Percentiles rank a stretch among this genome's conserved stretches.
These are phyloP conservation scores for Scomberomorus guttatus DNA, from an alignment of 2,797 vertebrate species.

Conservation along the genomic window DNA sequence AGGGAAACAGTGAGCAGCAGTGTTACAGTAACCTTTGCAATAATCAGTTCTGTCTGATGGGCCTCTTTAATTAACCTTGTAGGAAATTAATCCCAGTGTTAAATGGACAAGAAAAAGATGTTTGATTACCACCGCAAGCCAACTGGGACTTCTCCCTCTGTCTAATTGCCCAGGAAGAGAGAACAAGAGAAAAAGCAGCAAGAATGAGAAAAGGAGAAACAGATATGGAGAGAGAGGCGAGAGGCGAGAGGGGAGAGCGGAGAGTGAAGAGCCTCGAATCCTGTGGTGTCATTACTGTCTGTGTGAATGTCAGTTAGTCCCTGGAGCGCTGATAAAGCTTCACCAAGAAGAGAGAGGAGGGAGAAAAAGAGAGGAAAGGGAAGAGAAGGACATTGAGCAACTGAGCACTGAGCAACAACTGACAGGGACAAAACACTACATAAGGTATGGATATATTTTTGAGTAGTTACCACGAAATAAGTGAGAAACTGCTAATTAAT, in stretches of 20 bases:
- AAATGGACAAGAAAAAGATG: constrained; percentile 89
- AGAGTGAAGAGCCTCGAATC: constrained; percentile 62
- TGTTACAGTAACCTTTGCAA: constrained; percentile 86
- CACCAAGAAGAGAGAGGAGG: constrained; percentile 30
- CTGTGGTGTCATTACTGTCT: constrained; percentile 74
- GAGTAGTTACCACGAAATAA: constrained; percentile 17
- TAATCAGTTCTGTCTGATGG: constrained; percentile 87
- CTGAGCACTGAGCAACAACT: constrained; percentile 26
- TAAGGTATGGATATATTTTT: constrained; percentile 12
- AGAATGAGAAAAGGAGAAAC: constrained; percentile 72
- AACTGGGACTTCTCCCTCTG: constrained; percentile 83
- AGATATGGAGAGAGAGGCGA: constrained; percentile 63
- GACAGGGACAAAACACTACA: constrained; percentile 25
- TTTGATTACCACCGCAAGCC: constrained; percentile 86
- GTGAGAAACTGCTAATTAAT: neutral
- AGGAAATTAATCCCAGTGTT: constrained; percentile 88
- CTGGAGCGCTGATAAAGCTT: constrained; percentile 77
- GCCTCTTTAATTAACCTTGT: constrained; percentile 90
- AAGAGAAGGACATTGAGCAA: constrained; percentile 39
- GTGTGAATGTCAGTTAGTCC: constrained; percentile 82
- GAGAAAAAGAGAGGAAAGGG: constrained; percentile 34
- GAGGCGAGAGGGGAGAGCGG: constrained; percentile 52
- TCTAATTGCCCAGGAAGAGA: constrained; percentile 84
- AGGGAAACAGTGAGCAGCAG: constrained; percentile 57
- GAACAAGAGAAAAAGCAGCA: constrained; percentile 78